Percentiles rank a stretch among this genome's conserved stretches.
phyloP scores from a whole-genome alignment of 2,888 invertebrate genomes.

The Archips xylosteana region DNA sequence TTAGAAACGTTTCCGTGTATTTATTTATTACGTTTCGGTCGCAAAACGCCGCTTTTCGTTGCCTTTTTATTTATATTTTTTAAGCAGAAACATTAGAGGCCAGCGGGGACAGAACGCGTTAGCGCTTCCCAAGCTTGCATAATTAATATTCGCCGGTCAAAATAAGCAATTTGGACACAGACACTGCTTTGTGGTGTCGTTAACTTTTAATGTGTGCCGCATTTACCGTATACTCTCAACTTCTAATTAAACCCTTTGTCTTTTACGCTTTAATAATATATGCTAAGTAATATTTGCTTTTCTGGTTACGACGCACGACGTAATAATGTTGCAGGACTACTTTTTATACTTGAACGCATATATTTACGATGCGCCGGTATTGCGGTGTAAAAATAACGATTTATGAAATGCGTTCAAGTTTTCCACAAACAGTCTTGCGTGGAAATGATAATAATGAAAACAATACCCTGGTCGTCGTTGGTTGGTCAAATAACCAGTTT shows the following conservation, averaged over 20 bases:
- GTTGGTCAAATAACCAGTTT: too few species aligned
- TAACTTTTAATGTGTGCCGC: slow-evolving; percentile 66
- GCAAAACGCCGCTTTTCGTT: neutral
- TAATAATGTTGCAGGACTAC: neutral
- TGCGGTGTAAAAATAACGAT: neutral
- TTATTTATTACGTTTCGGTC: slow-evolving; percentile 19
- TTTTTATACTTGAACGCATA: neutral
- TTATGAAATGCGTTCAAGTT: neutral
- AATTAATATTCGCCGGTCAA: slow-evolving; percentile 75
- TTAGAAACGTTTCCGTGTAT: neutral
- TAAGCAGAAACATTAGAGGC: slow-evolving; percentile 58
- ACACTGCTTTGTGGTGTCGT: slow-evolving; percentile 75
- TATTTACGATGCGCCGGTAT: neutral
- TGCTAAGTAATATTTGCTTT: slow-evolving; percentile 29
- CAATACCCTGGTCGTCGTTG: neutral
- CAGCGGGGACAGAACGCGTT: slow-evolving; percentile 58
- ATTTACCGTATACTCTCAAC: slow-evolving; percentile 34
- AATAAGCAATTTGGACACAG: slow-evolving; percentile 81
- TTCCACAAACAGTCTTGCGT: neutral
- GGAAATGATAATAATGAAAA: neutral
- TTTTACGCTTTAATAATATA: slow-evolving; percentile 40
- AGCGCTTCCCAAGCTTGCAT: slow-evolving; percentile 69
- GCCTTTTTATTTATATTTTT: slow-evolving; percentile 40
- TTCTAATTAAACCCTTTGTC: slow-evolving; percentile 43
- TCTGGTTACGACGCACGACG: neutral